Base-by-base conservation (phyloP, 1,140 invertebrate genomes). In the Listronotus bonariensis region DNA sequence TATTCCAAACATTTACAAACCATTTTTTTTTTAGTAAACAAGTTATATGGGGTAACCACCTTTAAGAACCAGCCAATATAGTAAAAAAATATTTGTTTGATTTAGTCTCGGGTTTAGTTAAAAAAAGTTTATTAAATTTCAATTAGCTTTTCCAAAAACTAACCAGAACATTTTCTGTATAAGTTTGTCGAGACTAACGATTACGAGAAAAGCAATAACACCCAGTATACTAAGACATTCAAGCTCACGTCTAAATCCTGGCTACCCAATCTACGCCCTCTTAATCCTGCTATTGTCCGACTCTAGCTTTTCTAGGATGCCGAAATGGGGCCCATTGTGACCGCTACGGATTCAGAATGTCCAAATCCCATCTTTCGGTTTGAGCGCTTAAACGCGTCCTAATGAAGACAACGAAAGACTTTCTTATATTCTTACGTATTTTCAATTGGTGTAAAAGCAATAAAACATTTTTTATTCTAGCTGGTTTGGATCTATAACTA, bases 351-450 rank as follows among this genome's bases (percentile, higher is more conserved):
- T 54, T 67, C 52, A 67, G 66, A 74, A 72, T 70, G 55, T 58
- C 53, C 51, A 68, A 74, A 74, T 72, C 68, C 68, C 67, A 70
- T 72, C 67, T 72, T 68, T 70, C 72, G 70, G 71, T 74, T 74
- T 70, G 55, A 49, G 43, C 56, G 59, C 63, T 72, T 70, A 70
- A 70, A 70, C 67, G 49, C 61, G 62, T 63, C 65, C 65, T 67
- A 72, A 72, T 72, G 68, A 71, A 69, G 64, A 67, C 54, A 26
- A 20, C 10, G 40, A 42, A 43, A 55, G 31, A 32, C 51, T 34
- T 38, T 53, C 51, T 53, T 38, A 53, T 53, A 26, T 12, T 38
- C 17, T 53, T 53, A 53, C 38, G 32, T 12, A 53, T 53, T 36
- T 34, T 7, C 20, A 53, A n/a, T 15, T 53, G 32, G 12, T 26